phyloP scores from a whole-genome alignment of 1,140 invertebrate species.

The Heliconius melpomene region DNA sequence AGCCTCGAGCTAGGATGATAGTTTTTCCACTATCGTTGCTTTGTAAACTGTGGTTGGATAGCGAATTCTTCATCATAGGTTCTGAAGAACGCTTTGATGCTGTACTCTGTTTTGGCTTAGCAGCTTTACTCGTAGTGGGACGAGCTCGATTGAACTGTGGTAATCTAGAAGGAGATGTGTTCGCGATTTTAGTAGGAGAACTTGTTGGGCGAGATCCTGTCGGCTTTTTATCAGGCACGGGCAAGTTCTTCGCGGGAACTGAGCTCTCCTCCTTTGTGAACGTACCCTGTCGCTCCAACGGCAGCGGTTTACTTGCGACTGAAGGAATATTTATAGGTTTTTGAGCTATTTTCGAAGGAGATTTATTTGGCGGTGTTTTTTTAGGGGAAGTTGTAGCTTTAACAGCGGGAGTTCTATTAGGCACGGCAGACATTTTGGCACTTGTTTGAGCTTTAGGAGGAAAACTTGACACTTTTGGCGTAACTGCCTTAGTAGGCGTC shows the following conservation, averaged over 20 bases:
- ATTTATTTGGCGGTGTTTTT: slow-evolving; percentile 56
- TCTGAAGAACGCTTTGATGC: slow-evolving; percentile 50
- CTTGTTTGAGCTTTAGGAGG: slow-evolving; percentile 51
- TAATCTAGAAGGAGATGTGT: slow-evolving; percentile 75
- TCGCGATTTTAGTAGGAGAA: slow-evolving; percentile 59
- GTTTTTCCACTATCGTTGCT: slow-evolving; percentile 79
- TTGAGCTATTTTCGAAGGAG: slow-evolving; percentile 60
- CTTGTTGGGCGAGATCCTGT: slow-evolving; percentile 61
- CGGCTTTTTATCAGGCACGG: slow-evolving; percentile 74
- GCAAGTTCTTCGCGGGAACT: slow-evolving; percentile 71
- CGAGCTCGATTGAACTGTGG: slow-evolving; percentile 73
- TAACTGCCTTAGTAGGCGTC: slow-evolving; percentile 46
- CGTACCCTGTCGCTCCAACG: slow-evolving; percentile 90
- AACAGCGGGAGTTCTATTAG: slow-evolving; percentile 52
- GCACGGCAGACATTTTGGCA: slow-evolving; percentile 47
- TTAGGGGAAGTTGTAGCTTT: slow-evolving; percentile 63
- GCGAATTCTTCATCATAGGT: slow-evolving; percentile 73
- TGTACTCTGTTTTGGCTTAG: slow-evolving; percentile 55
- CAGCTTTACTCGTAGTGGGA: slow-evolving; percentile 49
- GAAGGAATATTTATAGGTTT: slow-evolving; percentile 50
- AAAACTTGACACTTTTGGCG: slow-evolving; percentile 50
- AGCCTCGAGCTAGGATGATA: slow-evolving; percentile 67
- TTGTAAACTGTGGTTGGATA: slow-evolving; percentile 82
- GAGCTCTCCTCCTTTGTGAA: slow-evolving; percentile 91
- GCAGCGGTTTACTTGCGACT: slow-evolving; percentile 55